Conservation (phyloP, 2,113 vertebrate genomes). For the Acanthisitta chloris region DNA sequence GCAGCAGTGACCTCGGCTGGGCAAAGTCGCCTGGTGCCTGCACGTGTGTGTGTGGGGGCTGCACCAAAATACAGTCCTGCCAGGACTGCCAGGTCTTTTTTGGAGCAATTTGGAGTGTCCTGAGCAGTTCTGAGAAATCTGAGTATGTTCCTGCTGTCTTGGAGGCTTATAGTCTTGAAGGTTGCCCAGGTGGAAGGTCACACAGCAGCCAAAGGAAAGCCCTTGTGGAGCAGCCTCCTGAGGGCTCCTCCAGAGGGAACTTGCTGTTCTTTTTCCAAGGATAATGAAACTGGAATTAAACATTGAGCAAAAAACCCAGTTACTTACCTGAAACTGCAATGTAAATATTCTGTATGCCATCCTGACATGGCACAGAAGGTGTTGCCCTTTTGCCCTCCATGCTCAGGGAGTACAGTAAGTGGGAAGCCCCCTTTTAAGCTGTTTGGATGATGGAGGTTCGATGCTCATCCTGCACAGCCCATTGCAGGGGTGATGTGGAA, state of each 20-base stretch:
- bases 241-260: background rate
- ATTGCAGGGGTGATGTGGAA: background rate
- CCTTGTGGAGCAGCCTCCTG: background rate
- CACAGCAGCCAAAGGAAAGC: background rate
- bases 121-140: background rate
- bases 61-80: background rate
- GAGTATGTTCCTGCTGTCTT: background rate
- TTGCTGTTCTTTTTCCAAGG: background rate
- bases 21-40: background rate
- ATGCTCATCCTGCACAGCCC: background rate
- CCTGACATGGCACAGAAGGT: background rate
- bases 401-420: background rate
- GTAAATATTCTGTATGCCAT: background rate
- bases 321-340: background rate
- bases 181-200: background rate
- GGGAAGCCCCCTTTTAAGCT: background rate
- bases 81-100: background rate
- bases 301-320: fast-evolving
- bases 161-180: background rate
- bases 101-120: background rate
- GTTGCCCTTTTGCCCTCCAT: fast-evolving
- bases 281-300: background rate
- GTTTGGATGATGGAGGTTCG: background rate
- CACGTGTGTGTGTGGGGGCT: background rate
- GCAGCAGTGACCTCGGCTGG: background rate